These are phyloP conservation scores for Stichopus chloronotus DNA, from an alignment of 35 echinoderm and acorn worm genomes.

Conservation along the genomic window DNA sequence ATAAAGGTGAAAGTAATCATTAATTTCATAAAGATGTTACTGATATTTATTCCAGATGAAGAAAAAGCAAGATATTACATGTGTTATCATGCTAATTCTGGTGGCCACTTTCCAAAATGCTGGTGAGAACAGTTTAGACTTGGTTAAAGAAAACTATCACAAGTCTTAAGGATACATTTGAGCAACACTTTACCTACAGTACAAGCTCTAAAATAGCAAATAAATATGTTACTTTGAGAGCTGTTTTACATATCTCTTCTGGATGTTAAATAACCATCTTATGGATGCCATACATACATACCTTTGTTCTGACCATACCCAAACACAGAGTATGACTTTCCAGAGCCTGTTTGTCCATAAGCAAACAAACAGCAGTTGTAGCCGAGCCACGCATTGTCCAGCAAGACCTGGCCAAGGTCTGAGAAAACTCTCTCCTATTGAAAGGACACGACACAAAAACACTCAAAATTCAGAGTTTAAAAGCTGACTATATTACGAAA, in stretches of 20 bases:
- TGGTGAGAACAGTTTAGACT: too few species aligned
- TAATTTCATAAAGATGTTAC: background rate
- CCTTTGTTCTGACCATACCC: conserved; percentile 96
- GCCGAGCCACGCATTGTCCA: conserved; percentile 94
- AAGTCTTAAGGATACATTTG: too few species aligned
- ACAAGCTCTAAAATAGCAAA: too few species aligned
- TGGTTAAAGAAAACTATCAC: too few species aligned
- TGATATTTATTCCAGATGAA: background rate
- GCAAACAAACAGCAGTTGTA: conserved; percentile 99
- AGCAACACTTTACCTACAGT: too few species aligned
- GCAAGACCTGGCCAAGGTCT: conserved; percentile 76
- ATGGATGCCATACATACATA: background rate
- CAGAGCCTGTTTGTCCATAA: conserved; percentile 98
- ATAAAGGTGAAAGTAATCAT: background rate
- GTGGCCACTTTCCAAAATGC: too few species aligned
- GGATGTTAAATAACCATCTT: too few species aligned
- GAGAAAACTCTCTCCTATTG: conserved; percentile 79
- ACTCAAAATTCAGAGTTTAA: too few species aligned
- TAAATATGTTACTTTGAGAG: too few species aligned
- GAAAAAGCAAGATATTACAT: background rate
- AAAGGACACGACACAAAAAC: background rate
- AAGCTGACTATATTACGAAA: too few species aligned
- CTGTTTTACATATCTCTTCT: too few species aligned
- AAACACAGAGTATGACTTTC: conserved; percentile 94
- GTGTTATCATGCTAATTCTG: background rate